Evolutionary conservation across 2,113 vertebrate genomes (phyloP).

Genomic region (Hemiscyllium ocellatum): DNA sequence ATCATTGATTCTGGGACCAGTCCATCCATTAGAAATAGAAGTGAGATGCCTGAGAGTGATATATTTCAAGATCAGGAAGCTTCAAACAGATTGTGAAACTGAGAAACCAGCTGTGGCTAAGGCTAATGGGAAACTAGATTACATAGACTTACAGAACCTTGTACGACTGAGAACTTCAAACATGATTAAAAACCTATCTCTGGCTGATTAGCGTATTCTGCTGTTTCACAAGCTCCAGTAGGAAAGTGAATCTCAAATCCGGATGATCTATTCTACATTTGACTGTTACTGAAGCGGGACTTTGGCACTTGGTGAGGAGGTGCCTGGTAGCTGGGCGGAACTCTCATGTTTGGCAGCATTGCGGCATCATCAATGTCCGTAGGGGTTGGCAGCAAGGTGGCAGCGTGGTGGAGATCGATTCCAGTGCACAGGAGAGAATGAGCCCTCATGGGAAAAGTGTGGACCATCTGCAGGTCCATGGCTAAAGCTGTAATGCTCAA

Average conservation of each 20-base stretch:
- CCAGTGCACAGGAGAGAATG: too few species aligned
- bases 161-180: background rate
- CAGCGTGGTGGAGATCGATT: slow-evolving; percentile 48
- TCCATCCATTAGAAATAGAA: background rate
- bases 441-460: too few species aligned
- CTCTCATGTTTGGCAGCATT: too few species aligned
- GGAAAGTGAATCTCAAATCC: slow-evolving; percentile 49
- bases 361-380: too few species aligned
- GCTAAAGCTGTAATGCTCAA: too few species aligned
- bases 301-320: too few species aligned
- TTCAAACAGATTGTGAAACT: background rate
- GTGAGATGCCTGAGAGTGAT: background rate
- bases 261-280: slow-evolving; percentile 65
- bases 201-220: background rate
- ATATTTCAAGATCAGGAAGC: background rate
- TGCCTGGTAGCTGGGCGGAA: too few species aligned
- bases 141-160: background rate
- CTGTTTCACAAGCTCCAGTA: slow-evolving; percentile 19
- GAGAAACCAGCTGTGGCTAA: background rate
- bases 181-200: background rate
- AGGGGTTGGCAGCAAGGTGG: too few species aligned
- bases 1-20: background rate
- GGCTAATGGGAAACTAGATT: background rate
- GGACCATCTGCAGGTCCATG: too few species aligned
- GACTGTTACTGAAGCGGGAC: slow-evolving; percentile 48